These are phyloP conservation scores for Onychostoma macrolepis DNA, from an alignment of 2,113 vertebrate species.

Conservation along the genomic window DNA sequence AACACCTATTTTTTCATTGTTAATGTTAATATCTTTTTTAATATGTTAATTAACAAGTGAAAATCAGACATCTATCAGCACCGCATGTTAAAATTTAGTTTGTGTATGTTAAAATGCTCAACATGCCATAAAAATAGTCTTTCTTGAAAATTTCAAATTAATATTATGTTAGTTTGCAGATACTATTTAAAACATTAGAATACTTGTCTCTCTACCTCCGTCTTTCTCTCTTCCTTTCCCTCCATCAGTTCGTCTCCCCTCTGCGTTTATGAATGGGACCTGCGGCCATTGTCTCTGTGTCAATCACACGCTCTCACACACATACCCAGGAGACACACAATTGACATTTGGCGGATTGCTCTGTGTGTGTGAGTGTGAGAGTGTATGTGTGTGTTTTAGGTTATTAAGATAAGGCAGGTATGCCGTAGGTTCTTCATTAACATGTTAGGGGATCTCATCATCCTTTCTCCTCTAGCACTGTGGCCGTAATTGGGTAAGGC, in stretches of 20 bases:
- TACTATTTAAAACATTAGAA: neutral
- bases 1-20: neutral
- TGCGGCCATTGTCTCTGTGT: conserved; percentile 73
- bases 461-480: conserved; percentile 77
- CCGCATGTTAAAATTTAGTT: neutral
- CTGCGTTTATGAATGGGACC: conserved; percentile 68
- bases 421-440: conserved; percentile 85
- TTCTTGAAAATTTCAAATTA: neutral
- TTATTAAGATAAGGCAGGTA: conserved; percentile 86
- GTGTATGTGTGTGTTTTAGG: conserved; percentile 68
- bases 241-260: neutral
- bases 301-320: conserved; percentile 64
- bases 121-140: neutral
- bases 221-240: conserved; percentile 11
- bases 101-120: neutral
- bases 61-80: neutral
- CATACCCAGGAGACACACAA: conserved; percentile 71
- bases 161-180: neutral
- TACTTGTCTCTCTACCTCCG: neutral
- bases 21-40: neutral
- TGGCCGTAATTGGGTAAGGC: conserved; percentile 83
- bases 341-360: conserved; percentile 75
- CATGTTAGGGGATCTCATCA: conserved; percentile 75
- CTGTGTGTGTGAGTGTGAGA: conserved; percentile 54
- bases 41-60: neutral